phyloP scores from a whole-genome alignment of 2,888 invertebrate genomes.

The Volucella zonaria region DNA sequence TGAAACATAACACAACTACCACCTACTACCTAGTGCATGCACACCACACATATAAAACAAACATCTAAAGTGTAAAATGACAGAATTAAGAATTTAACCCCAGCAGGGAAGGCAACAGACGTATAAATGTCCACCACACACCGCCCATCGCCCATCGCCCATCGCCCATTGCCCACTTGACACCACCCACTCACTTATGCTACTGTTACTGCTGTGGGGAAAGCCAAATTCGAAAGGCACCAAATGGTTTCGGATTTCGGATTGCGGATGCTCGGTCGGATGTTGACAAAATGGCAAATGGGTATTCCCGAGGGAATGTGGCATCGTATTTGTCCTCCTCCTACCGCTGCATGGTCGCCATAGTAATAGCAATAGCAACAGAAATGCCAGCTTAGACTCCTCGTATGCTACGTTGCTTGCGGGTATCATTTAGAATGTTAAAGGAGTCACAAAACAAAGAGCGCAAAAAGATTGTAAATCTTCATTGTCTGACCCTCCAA shows the following conservation, averaged over 20 bases:
- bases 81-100: constrained; percentile 73
- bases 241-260: constrained; percentile 67
- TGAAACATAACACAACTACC: constrained; percentile 36
- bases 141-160: constrained; percentile 22
- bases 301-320: constrained; percentile 57
- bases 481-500: constrained; percentile 67
- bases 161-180: constrained; percentile 14
- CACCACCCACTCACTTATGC: constrained; percentile 44
- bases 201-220: constrained; percentile 7
- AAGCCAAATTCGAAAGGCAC: constrained; percentile 64
- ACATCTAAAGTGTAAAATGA: constrained; percentile 58
- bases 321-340: constrained; percentile 54
- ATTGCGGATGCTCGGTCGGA: constrained; percentile 60
- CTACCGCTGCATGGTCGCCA: not conserved
- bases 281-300: constrained; percentile 72
- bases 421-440: constrained; percentile 65
- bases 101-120: constrained; percentile 40
- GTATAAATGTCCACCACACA: constrained; percentile 48
- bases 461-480: constrained; percentile 65
- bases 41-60: constrained; percentile 51
- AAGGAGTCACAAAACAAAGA: constrained; percentile 58
- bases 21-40: not conserved
- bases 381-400: constrained; percentile 15
- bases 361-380: constrained; percentile 23
- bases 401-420: constrained; percentile 40